Evolutionary conservation across 2,797 vertebrate species (phyloP).

Genomic region (Myotis daubentonii): DNA sequence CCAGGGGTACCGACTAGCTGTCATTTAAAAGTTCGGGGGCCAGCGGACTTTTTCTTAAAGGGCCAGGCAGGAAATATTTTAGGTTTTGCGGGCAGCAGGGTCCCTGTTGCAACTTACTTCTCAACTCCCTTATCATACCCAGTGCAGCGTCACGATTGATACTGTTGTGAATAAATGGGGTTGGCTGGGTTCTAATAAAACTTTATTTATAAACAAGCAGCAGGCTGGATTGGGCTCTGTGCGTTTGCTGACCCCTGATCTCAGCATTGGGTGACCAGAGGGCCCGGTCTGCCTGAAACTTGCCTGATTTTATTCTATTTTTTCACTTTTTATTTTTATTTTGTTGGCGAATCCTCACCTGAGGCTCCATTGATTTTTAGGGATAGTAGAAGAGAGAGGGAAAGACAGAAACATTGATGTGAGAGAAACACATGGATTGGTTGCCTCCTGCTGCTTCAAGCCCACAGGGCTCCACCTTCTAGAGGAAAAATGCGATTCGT

Average conservation of each 20-base stretch:
- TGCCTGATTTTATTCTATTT: background rate
- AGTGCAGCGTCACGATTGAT: fast-evolving
- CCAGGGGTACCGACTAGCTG: background rate
- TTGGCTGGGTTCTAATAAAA: background rate
- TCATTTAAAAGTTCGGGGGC: background rate
- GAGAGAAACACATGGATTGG: too few relatives aligned
- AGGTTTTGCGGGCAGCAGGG: fast-evolving
- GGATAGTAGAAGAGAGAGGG: too few relatives aligned
- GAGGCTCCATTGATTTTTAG: too few relatives aligned
- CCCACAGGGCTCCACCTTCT: background rate
- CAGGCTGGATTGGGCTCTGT: background rate
- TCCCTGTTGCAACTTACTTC: background rate
- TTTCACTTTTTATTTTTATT: too few relatives aligned
- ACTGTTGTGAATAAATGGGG: fast-evolving
- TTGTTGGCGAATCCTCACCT: too few relatives aligned
- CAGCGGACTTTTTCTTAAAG: background rate
- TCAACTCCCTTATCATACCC: background rate
- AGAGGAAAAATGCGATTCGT: background rate
- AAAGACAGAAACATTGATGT: too few relatives aligned
- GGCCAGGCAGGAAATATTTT: background rate
- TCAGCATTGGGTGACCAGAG: background rate
- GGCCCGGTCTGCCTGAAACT: too few relatives aligned
- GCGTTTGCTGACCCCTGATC: background rate
- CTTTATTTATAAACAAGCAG: background rate
- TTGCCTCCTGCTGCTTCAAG: too few relatives aligned